Conservation (phyloP, 2,797 vertebrate genomes). For the Falco novaeseelandiae region DNA sequence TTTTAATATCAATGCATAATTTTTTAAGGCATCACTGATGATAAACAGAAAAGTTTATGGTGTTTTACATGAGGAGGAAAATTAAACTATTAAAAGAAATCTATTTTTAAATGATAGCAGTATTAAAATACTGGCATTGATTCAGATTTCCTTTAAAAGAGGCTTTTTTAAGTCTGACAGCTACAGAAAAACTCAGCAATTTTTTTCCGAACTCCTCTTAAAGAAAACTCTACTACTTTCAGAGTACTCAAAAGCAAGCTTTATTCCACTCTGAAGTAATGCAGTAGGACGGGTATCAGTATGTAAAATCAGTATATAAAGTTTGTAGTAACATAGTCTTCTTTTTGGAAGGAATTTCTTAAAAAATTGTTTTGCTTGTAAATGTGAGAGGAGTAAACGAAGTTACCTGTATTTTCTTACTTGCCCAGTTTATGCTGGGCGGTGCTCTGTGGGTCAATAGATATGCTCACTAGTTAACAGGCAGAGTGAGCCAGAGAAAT, state of each 20-base stretch:
- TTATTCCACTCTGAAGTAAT: background rate
- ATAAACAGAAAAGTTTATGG: background rate
- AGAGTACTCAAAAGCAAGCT: background rate
- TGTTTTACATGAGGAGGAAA: background rate
- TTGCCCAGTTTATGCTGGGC: background rate
- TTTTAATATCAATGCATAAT: background rate
- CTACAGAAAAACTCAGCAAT: background rate
- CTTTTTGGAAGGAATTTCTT: background rate
- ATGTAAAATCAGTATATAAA: background rate
- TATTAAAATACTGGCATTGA: background rate
- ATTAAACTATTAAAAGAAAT: background rate
- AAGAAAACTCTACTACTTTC: background rate
- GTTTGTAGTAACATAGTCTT: background rate
- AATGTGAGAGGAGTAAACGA: background rate
- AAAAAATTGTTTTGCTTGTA: background rate
- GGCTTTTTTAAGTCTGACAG: background rate
- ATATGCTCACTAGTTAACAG: background rate
- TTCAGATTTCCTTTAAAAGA: background rate
- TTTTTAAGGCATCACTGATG: background rate
- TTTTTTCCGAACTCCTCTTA: background rate
- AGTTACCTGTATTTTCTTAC: background rate
- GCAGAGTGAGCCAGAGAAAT: background rate
- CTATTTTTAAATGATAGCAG: background rate
- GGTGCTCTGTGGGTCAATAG: background rate
- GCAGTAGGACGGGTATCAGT: background rate